phyloP scores from a whole-genome alignment of 2,113 vertebrate genomes.

The Corvus cornix region DNA sequence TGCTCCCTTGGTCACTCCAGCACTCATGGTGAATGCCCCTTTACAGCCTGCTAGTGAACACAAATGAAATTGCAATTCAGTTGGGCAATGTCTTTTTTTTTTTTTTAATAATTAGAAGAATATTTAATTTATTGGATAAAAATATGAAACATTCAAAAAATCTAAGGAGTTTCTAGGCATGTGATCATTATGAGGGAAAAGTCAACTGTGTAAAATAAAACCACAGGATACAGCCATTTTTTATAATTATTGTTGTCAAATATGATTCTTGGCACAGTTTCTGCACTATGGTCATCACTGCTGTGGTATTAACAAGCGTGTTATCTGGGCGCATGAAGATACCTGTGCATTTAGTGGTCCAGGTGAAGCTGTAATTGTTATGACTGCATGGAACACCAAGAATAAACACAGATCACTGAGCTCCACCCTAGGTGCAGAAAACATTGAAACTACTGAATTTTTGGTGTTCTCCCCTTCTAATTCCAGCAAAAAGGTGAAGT shows the following conservation, averaged over 20 bases:
- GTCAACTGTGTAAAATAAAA: not conserved
- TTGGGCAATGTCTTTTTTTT: fast-evolving
- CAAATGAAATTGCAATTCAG: not conserved
- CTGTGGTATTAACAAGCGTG: not conserved
- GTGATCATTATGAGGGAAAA: not conserved
- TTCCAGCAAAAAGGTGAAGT: not conserved
- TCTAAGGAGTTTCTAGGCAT: not conserved
- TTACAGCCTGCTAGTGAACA: not conserved
- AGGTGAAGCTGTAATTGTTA: not conserved
- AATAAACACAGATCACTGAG: not conserved
- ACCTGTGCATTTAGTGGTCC: not conserved
- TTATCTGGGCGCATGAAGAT: not conserved
- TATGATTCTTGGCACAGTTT: not conserved
- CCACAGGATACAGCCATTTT: fast-evolving
- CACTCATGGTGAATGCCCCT: fast-evolving
- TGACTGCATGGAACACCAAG: not conserved
- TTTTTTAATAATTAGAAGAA: not conserved
- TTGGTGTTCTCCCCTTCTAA: not conserved
- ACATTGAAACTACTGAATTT: not conserved
- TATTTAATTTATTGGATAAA: not conserved
- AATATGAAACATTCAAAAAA: not conserved
- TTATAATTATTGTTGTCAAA: not conserved
- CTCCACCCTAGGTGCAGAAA: not conserved
- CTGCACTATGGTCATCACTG: not conserved
- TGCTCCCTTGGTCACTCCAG: not conserved